Base-by-base conservation (phyloP, 2,888 invertebrate genomes). In the Allolobophora icterica region DNA sequence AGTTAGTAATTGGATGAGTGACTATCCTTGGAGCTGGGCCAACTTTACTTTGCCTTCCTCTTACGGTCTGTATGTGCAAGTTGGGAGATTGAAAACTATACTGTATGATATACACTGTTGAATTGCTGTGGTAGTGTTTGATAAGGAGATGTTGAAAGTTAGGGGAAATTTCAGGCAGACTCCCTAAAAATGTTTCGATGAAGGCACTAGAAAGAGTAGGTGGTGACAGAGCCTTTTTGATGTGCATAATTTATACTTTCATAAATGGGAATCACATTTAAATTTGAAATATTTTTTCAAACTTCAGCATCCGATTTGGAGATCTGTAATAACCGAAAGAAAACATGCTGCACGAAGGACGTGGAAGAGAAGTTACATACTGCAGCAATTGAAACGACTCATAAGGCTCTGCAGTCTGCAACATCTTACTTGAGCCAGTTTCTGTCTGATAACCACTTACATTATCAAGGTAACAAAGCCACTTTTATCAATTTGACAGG, bases 391-490 rank as follows among this genome's bases (percentile, higher is more conserved):
- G 38, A 87, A 24, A 87, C 87, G 24, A 87, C 35, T 38, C 87
- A 87, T 87, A 1, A 24, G 34, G 35, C 87, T 87, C 38, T 87
- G 21, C 34, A 24, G 11, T 87, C 87, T 24, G 34, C 87, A 35
- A 87, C 87, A 34, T 34, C 87, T 24, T 87, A 87, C 38, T 38
- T 87, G 34, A 87, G 87, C 35, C 87, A 87, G 87, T 87, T 87
- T 30, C 87, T 87, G 87, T 35, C 87, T 1, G 87, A 87, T 24
- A 87, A 87, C 24, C 34, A 87, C 38, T 87, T 87, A 87, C 87
- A 35, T 87, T 87, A 87, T 87, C 87, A 87, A 87, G 87, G 87
- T 87, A 71, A 71, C n/a, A 71, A 71, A n/a, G 71, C n/a, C 8
- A 13, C n/a, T n/a, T n/a, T 71, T n/a, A n/a, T n/a, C n/a, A n/a